phyloP scores from a whole-genome alignment of 2,797 vertebrate species.

The Menidia menidia region DNA sequence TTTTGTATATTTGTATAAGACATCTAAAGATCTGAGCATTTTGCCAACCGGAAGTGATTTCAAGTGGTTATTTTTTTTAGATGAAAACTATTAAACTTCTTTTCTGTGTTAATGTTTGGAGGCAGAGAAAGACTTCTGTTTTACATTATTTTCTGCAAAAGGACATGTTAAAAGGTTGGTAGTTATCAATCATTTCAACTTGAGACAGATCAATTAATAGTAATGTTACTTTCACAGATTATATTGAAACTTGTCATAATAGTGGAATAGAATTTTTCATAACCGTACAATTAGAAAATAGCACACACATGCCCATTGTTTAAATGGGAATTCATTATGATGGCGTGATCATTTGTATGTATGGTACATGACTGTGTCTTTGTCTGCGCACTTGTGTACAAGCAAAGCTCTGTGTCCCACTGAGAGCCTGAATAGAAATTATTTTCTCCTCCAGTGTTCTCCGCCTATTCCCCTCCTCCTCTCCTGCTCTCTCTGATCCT shows the following conservation, averaged over 20 bases:
- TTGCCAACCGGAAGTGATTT: not conserved
- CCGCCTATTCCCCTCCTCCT: slow-evolving; percentile 34
- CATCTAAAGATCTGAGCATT: slow-evolving; percentile 7
- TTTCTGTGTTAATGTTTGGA: not conserved
- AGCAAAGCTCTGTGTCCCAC: slow-evolving; percentile 49
- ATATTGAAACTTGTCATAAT: not conserved
- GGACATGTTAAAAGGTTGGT: not conserved
- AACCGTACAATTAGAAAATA: slow-evolving; percentile 1
- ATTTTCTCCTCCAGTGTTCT: slow-evolving; percentile 49
- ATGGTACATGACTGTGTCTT: slow-evolving; percentile 29
- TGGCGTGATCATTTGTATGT: slow-evolving; percentile 25
- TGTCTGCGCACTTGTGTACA: slow-evolving; percentile 33
- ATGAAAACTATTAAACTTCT: slow-evolving; percentile 3
- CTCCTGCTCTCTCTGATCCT: slow-evolving; percentile 27
- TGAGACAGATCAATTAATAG: too few relatives aligned
- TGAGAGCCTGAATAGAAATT: slow-evolving; percentile 59
- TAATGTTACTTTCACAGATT: too few relatives aligned
- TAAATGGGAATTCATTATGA: not conserved
- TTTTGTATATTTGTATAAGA: not conserved
- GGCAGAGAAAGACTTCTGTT: not conserved
- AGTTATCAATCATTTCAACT: not conserved
- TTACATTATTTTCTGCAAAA: not conserved
- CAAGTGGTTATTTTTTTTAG: not conserved
- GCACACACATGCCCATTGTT: not conserved
- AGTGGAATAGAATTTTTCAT: slow-evolving; percentile 3